Base-by-base conservation (phyloP, 2,888 invertebrate genomes). In the Ypsolopha scabrella region DNA sequence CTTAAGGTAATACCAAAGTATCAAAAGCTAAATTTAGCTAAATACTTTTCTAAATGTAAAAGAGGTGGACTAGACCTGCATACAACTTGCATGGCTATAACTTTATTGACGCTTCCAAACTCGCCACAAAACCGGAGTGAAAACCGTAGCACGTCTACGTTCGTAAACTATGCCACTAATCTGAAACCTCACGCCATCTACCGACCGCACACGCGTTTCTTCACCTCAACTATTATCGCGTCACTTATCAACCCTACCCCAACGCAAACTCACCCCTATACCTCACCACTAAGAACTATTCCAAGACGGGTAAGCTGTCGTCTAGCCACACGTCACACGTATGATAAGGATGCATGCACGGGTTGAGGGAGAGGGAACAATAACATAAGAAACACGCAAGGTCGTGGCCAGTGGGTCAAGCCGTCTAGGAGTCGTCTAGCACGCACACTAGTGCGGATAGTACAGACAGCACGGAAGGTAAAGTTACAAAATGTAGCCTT, bases 341-440 rank as follows among this genome's bases (percentile, higher is more conserved):
- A 74, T 60, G 79, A 80, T 57, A 53, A 39, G 61, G 58, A 38
- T 41, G 49, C 59, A 61, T 55, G 50, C 38, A 75, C 51, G 64
- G 14, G 24, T 24, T 24, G 72, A 81, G 61, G 43, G 75, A 61
- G 81, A 75, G 55, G 63, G 65, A 59, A 63, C 64, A 72, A 81
- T 65, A 85, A 83, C 85, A 83, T 80, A 83, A 85, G 85, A 82
- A 79, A 79, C 59, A 70, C 41, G 37, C 81, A 82, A 86, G 82
- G 83, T 81, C 81, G 72, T 60, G 79, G 80, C 70, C 81, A 83
- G 75, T 86, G 77, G 86, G 86, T 86, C 86, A 85, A 66, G 64
- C 61, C 67, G 86, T 86, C 86, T 86, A 86, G 86, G 72, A 74
- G 67, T 58, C 69, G 86, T 86, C 86, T 86, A 83, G 81, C 64